Base-by-base conservation (phyloP, 2,888 invertebrate species). In the Cyaniris semiargus region DNA sequence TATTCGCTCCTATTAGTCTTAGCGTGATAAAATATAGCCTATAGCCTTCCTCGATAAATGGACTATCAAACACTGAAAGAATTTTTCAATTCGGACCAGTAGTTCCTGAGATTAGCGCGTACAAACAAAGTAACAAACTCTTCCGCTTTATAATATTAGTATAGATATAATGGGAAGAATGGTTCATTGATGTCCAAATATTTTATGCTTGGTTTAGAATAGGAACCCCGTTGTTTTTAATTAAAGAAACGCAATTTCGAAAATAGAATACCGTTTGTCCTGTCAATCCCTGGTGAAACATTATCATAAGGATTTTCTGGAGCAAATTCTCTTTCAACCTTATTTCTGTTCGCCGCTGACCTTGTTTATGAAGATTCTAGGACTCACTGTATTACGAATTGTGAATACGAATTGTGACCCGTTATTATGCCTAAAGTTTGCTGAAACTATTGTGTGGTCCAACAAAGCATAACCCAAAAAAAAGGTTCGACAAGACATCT, bases 361-460 rank as follows among this genome's bases (percentile, higher is more conserved):
- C 66, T 66, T 66, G 13, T 66, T 66, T 31, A 66, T 31, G 66
- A 66, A 31, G 27, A 66, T 66, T 66, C 27, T 66, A 27, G 66
- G 66, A 66, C 27, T 66, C 10, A 31, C 66, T 31, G 66, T 66
- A 66, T 66, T 66, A 27, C 31, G 66, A 66, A 66, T 31, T 66
- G 66, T 66, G 66, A 66, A 66, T 66, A 66, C 15, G 66, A 31
- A 66, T 66, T 66, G 66, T 66, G 27, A 66, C 66, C 66, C 66
- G 27, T 66, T 66, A 66, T 66, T 23, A 58, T 21, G 58, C 21
- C 8, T 66, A 66, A 66, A 21, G 21, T 21, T 58, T 66, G 23
- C 23, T 23, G 5, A 27, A 23, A 66, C 66, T 27, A 60, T 60
- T 27, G 66, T 66, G 66, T 27, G 27, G 66, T 66, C 18, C 27